phyloP scores from a whole-genome alignment of 2,113 vertebrate genomes.

The Mesitornis unicolor region DNA sequence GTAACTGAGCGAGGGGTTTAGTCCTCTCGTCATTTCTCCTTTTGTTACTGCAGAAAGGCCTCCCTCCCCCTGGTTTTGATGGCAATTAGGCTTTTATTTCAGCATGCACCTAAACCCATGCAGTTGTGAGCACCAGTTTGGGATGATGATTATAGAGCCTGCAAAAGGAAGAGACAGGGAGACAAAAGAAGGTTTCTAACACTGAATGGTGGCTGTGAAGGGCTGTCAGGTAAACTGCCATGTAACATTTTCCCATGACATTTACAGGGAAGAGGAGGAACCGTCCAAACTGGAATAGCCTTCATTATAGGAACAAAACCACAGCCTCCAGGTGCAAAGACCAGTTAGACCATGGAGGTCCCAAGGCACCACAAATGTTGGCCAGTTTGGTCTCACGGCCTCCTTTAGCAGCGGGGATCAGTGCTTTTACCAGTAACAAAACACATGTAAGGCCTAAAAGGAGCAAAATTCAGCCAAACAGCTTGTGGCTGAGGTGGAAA shows the following conservation, averaged over 20 bases:
- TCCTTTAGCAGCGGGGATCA: not conserved
- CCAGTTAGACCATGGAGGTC: not conserved
- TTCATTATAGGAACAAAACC: not conserved
- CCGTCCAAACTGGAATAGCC: not conserved
- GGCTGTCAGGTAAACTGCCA: not conserved
- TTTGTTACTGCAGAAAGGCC: not conserved
- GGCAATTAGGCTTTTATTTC: not conserved
- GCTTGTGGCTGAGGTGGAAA: not conserved
- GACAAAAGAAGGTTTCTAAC: not conserved
- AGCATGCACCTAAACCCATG: accelerated
- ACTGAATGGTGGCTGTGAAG: not conserved
- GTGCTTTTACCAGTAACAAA: not conserved
- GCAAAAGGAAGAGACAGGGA: not conserved
- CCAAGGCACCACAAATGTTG: not conserved
- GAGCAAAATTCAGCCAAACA: not conserved
- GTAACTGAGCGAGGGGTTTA: not conserved
- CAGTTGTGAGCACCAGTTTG: not conserved
- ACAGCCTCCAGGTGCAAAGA: not conserved
- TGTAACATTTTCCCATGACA: not conserved
- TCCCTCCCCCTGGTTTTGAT: accelerated
- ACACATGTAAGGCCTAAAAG: not conserved
- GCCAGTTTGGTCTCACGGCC: not conserved
- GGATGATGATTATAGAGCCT: not conserved
- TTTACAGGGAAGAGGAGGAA: not conserved
- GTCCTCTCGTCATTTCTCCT: not conserved